A percentile compares a stretch with the other conserved stretches of the same genome.
phyloP scores from a whole-genome alignment of 2,888 invertebrate species.

The Pharmacophagus antenor region DNA sequence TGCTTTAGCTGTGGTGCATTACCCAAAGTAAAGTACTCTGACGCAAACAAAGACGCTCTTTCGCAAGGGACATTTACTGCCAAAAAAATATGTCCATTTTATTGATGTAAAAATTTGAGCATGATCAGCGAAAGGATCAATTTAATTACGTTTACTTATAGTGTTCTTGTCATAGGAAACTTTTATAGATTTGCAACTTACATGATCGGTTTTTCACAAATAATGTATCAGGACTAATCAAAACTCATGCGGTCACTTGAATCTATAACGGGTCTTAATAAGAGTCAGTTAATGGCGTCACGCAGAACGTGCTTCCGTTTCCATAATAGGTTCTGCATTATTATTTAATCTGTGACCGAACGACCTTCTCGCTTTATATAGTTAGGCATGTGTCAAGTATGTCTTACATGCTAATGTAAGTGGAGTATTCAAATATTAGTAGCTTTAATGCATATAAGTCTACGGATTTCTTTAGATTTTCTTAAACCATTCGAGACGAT shows the following conservation, averaged over 20 bases:
- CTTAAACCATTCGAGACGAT: too few relatives aligned
- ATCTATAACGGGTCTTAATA: slow-evolving; percentile 19
- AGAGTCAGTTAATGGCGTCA: slow-evolving; percentile 17
- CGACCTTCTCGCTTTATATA: slow-evolving; percentile 51
- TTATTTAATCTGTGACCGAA: slow-evolving; percentile 35
- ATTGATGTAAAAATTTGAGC: too few relatives aligned
- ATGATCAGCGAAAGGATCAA: too few relatives aligned
- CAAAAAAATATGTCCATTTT: too few relatives aligned
- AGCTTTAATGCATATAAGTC: background rate
- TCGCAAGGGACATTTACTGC: too few relatives aligned
- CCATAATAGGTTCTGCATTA: slow-evolving; percentile 55
- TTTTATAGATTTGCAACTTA: too few relatives aligned
- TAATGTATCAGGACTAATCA: background rate
- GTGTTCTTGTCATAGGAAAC: too few relatives aligned
- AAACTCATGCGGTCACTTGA: background rate
- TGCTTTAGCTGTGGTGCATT: too few relatives aligned
- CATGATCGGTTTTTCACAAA: background rate
- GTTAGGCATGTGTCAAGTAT: slow-evolving; percentile 26
- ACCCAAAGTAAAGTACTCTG: too few relatives aligned
- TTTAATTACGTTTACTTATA: background rate
- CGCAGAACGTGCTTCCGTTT: slow-evolving; percentile 58
- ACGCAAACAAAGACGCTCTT: too few relatives aligned
- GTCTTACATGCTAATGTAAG: slow-evolving; percentile 14
- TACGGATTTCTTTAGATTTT: background rate
- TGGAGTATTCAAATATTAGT: background rate